Evolutionary conservation across 2,113 vertebrate species (phyloP).

Genomic region (Paradisaea rubra): DNA sequence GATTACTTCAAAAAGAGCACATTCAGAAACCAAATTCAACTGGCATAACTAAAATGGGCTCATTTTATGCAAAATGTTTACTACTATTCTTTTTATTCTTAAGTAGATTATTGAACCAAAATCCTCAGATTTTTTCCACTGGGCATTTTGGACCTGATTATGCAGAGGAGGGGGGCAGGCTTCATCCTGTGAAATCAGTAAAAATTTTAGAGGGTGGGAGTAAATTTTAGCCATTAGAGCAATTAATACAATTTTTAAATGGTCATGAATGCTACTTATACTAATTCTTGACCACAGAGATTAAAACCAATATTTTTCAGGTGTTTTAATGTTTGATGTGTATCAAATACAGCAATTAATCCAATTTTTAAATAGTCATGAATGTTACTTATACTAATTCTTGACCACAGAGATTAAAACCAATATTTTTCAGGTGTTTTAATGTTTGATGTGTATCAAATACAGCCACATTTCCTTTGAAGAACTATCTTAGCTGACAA

Average conservation of each 20-base stretch:
- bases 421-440: not conserved
- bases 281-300: not conserved
- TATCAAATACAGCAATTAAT: not conserved
- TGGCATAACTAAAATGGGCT: not conserved
- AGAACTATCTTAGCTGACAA: not conserved
- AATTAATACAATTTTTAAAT: not conserved
- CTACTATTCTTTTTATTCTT: not conserved
- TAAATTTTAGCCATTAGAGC: not conserved
- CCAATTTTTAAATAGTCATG: not conserved
- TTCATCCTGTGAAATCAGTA: not conserved
- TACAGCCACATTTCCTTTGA: not conserved
- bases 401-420: not conserved
- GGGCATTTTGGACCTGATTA: not conserved
- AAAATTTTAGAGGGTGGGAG: not conserved
- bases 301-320: not conserved
- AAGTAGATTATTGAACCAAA: not conserved
- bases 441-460: not conserved
- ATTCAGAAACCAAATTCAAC: not conserved
- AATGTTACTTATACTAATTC: not conserved
- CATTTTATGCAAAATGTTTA: constrained; percentile 17
- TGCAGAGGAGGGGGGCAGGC: not conserved
- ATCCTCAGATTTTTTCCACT: not conserved
- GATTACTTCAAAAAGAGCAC: not conserved
- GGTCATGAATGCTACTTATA: not conserved
- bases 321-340: not conserved